phyloP scores from a whole-genome alignment of 2,113 vertebrate species.

The Melanocharis versteri region DNA sequence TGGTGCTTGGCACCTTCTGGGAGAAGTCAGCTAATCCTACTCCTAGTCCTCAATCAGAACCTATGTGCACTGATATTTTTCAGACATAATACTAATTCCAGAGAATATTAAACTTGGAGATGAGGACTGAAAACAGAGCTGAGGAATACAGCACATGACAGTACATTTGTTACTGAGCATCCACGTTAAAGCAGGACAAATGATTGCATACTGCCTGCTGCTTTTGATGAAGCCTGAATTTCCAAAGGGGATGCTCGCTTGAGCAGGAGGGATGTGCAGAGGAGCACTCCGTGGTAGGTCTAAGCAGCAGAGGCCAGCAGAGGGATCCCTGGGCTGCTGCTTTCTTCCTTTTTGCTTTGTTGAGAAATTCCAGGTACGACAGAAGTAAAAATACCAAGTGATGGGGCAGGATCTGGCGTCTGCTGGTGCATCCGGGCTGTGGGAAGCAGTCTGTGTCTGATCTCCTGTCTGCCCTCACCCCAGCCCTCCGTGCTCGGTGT shows the following conservation, averaged over 20 bases:
- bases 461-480: background rate
- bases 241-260: background rate
- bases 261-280: background rate
- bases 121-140: background rate
- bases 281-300: accelerated
- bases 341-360: background rate
- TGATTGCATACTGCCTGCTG: background rate
- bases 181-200: background rate
- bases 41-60: background rate
- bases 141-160: background rate
- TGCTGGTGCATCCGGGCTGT: background rate
- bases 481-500: accelerated
- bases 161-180: background rate
- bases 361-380: background rate
- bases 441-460: background rate
- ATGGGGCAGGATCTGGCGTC: background rate
- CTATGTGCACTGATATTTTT: background rate
- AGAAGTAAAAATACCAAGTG: background rate
- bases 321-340: background rate
- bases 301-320: conserved; percentile 33
- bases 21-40: background rate
- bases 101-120: background rate
- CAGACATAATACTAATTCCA: background rate
- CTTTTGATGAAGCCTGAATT: background rate
- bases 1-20: background rate